Percentiles rank a stretch among this genome's conserved stretches.
Evolutionary conservation across 2,797 vertebrate species (phyloP).

Genomic region (Diceros bicornis): DNA sequence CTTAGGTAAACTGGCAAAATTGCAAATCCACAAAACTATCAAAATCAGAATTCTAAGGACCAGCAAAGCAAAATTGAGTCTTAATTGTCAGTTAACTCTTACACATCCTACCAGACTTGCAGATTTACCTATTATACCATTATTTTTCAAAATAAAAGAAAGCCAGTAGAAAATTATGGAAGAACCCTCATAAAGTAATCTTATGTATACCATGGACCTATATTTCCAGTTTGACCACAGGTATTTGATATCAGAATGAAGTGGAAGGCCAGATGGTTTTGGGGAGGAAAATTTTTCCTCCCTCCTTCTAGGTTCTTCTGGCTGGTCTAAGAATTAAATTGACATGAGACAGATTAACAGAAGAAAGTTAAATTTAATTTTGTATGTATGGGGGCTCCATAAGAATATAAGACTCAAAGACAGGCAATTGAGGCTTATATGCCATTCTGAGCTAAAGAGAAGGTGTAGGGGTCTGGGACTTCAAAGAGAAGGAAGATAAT

Average conservation of each 20-base stretch:
- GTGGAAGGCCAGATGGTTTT: neutral
- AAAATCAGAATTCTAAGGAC: constrained; percentile 33
- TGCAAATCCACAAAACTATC: constrained; percentile 19
- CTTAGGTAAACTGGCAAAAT: constrained; percentile 7
- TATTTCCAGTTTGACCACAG: neutral
- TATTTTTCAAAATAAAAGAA: constrained; percentile 61
- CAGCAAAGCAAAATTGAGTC: neutral
- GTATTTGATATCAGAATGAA: constrained; percentile 47
- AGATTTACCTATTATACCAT: neutral
- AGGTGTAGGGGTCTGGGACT: too few species aligned
- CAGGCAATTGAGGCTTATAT: too few species aligned
- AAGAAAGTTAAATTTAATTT: too few species aligned
- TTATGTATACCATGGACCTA: neutral
- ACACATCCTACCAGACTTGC: neutral
- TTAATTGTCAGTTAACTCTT: constrained; percentile 12
- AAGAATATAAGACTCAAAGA: too few species aligned
- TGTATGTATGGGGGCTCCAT: too few species aligned
- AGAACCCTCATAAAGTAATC: constrained; percentile 30
- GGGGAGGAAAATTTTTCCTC: too few species aligned
- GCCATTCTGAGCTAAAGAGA: too few species aligned
- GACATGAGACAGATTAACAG: too few species aligned
- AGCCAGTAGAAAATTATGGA: constrained; percentile 16
- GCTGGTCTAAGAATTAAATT: too few species aligned
- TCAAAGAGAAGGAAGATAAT: too few species aligned
- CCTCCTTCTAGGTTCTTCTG: too few species aligned